Conservation (phyloP, 92 coral and sea anemone species). For the Epizoanthus ramosus region DNA sequence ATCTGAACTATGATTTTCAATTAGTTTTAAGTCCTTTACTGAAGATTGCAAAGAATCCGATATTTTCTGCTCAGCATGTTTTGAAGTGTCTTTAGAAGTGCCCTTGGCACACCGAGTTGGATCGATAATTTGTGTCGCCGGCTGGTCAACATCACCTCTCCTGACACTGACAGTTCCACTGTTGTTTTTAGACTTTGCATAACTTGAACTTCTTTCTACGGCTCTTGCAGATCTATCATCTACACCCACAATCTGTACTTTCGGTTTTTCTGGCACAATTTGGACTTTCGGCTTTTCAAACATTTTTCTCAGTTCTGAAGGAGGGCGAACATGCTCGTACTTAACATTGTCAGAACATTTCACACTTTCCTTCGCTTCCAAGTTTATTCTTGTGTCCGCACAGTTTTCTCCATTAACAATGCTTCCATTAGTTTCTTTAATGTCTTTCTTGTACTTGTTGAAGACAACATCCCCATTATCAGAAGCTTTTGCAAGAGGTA, state of each 20-base stretch:
- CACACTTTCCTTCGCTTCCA: not conserved
- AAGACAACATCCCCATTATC: not conserved
- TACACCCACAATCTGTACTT: constrained; percentile 29
- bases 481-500: not conserved
- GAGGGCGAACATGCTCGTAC: constrained; percentile 65
- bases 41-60: constrained; percentile 10
- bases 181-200: constrained; percentile 1
- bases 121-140: constrained; percentile 23
- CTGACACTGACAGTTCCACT: constrained; percentile 17
- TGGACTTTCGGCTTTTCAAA: constrained; percentile 60
- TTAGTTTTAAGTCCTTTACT: not conserved
- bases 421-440: constrained; percentile 11
- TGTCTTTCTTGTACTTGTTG: not conserved
- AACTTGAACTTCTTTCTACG: constrained; percentile 19
- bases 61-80: constrained; percentile 7
- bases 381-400: constrained; percentile 18
- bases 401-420: constrained; percentile 25
- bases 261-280: not conserved
- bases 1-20: not conserved
- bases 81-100: constrained; percentile 1
- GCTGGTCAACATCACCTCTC: constrained; percentile 23
- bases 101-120: constrained; percentile 3
- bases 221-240: constrained; percentile 16
- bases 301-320: constrained; percentile 68
- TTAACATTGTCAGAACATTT: constrained; percentile 44